Percentiles rank a stretch among this genome's conserved stretches.
phyloP scores from a whole-genome alignment of 2,113 vertebrate genomes.

The Eudorcas thomsonii region DNA sequence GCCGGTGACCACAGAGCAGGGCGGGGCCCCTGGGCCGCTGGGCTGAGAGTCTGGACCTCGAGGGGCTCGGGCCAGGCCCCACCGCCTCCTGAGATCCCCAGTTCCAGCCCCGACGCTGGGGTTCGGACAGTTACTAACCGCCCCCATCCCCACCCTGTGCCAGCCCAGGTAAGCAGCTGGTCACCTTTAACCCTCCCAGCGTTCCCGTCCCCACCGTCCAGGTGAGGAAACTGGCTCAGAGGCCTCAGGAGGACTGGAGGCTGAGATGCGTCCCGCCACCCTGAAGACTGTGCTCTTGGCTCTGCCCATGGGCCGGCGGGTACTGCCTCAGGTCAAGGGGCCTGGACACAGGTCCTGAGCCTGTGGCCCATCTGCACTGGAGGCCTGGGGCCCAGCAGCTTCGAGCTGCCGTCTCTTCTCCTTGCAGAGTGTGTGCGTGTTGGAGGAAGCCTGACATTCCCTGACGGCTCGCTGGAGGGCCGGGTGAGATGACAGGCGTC shows the following conservation, averaged over 20 bases:
- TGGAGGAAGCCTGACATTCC: too few relatives aligned
- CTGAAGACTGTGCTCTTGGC: rapidly evolving
- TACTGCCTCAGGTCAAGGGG: background rate
- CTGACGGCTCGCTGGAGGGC: rapidly evolving
- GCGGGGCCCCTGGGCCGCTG: rapidly evolving
- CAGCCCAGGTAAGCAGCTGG: background rate
- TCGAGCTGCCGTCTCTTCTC: background rate
- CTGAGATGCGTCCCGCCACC: rapidly evolving
- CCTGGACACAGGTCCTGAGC: too few relatives aligned
- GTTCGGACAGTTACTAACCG: background rate
- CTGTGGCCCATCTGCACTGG: rapidly evolving
- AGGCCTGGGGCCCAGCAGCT: background rate
- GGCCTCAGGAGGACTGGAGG: rapidly evolving
- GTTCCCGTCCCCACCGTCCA: rapidly evolving
- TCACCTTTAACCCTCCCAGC: rapidly evolving
- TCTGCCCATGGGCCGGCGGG: too few relatives aligned
- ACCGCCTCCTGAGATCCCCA: rapidly evolving
- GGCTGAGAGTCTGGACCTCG: rapidly evolving
- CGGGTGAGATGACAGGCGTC: background rate
- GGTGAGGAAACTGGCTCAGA: background rate
- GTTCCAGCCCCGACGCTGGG: rapidly evolving
- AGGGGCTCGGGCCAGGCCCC: rapidly evolving
- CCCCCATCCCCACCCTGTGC: background rate
- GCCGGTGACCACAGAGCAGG: rapidly evolving
- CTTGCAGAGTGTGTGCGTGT: background rate